Conservation (phyloP, 2,888 invertebrate genomes). For the Anagyrus pseudococci region DNA sequence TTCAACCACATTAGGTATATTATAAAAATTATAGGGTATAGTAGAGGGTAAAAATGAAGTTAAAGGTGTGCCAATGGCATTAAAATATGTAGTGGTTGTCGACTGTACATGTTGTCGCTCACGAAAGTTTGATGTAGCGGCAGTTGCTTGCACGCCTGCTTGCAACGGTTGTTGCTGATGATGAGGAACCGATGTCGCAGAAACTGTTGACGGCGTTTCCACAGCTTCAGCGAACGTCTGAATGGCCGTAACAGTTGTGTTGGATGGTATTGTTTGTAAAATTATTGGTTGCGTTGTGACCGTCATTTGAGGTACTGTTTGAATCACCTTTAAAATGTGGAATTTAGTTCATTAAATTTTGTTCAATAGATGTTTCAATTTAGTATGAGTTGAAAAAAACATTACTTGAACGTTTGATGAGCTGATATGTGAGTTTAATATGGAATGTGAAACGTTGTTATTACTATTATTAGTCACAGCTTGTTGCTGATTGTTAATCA, state of each 20-base stretch:
- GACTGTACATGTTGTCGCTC: constrained; percentile 38
- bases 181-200: background rate
- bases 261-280: constrained; percentile 51
- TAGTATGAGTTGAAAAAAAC: too few relatives aligned
- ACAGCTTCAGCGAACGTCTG: constrained; percentile 49
- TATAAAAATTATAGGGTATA: constrained; percentile 59
- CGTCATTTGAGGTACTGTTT: constrained; percentile 49
- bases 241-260: constrained; percentile 46
- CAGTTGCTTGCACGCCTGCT: constrained; percentile 15
- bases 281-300: constrained; percentile 53
- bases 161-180: constrained; percentile 32
- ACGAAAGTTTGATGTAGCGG: constrained; percentile 48
- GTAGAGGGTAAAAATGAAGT: constrained; percentile 55
- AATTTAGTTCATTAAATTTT: too few relatives aligned
- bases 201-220: constrained; percentile 41
- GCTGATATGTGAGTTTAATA: background rate
- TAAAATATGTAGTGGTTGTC: constrained; percentile 52
- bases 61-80: constrained; percentile 50
- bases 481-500: constrained; percentile 41
- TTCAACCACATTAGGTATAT: constrained; percentile 52
- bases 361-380: too few relatives aligned
- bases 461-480: too few relatives aligned
- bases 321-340: constrained; percentile 49
- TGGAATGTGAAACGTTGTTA: too few relatives aligned
- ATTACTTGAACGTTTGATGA: constrained; percentile 20